Base-by-base conservation (phyloP, 2,888 invertebrate species). In the Apotomis capreana region DNA sequence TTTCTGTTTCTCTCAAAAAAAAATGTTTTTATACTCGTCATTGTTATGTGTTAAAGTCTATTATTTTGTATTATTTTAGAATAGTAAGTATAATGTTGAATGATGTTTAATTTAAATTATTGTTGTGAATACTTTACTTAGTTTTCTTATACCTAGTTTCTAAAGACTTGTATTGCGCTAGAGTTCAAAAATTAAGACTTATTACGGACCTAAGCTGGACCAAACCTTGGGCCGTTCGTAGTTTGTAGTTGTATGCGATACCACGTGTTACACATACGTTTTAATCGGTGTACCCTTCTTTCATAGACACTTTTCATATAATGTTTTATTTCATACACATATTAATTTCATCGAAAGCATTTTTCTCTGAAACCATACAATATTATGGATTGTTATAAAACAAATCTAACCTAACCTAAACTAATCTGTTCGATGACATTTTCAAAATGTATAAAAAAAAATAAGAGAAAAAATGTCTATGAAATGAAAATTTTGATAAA, bases 151-250 rank as follows among this genome's bases (percentile, higher is more conserved):
- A 26, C 2, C 49, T 49, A 15, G 40, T 40, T 68, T 68, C 4
- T 61, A 61, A 57, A 8, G 8, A 54, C 26, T 26, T 26, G 26
- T 37, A 40, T 40, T 63, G 51, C 40, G 67, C 57, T 71, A 61
- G 55, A 55, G 57, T 67, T 71, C 61, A 71, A 71, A 65, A 62
- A 61, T 68, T 51, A 71, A 71, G 61, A 68, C 71, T 71, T 15
- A 55, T 40, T 57, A 67, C 67, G 71, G 67, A 71, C 71, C 71
- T 71, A 71, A 71, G 67, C 71, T 57, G 57, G 71, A 71, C 71
- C 71, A 71, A 71, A 71, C 46, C 57, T 71, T 67, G 57, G 71
- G 57, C 55, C 57, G 67, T 68, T 61, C 49, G 57, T 58, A 51
- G 57, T 36, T 57, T 13, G 67, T 68, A 62, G 57, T 36, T 44